A percentile compares a stretch with the other conserved stretches of the same genome.
Evolutionary conservation across 2,113 vertebrate species (phyloP).

Genomic region (Gobius niger): DNA sequence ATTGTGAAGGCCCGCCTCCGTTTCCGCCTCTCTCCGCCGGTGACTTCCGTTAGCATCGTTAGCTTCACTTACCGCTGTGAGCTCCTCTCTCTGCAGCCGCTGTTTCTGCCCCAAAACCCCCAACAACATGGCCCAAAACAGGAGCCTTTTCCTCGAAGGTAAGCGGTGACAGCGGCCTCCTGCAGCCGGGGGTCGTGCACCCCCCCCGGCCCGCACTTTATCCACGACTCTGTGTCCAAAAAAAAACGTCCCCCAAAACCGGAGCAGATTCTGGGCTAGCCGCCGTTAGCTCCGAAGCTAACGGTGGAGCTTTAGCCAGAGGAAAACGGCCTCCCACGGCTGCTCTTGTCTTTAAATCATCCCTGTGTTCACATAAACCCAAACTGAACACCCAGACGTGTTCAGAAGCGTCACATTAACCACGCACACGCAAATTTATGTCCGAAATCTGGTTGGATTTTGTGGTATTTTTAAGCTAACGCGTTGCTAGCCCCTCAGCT

Average conservation of each 20-base stretch:
- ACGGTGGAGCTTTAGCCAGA: constrained; percentile 4
- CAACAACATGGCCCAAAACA: constrained; percentile 79
- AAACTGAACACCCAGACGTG: background rate
- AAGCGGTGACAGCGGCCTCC: constrained; percentile 46
- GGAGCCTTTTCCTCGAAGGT: constrained; percentile 77
- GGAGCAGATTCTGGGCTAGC: background rate
- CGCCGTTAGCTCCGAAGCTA: constrained; percentile 44
- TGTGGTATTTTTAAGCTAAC: background rate
- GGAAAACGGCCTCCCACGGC: constrained; percentile 37
- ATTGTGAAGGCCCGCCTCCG: background rate
- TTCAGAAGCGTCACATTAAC: background rate
- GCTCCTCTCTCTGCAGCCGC: background rate
- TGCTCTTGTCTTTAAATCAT: background rate
- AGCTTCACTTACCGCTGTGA: background rate
- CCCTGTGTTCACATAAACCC: background rate
- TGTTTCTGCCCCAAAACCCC: constrained; percentile 62
- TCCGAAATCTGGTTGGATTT: background rate
- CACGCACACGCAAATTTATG: too few relatives aligned
- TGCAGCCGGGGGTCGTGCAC: background rate
- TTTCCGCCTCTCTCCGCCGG: background rate
- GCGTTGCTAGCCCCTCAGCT: background rate
- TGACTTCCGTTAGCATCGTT: background rate
- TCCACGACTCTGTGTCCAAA: background rate
- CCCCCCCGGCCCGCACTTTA: background rate
- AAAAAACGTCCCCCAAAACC: background rate